Percentiles rank a stretch among this genome's conserved stretches.
Conservation (phyloP, 2,888 invertebrate genomes). For the Sarcophaga rosellei region DNA sequence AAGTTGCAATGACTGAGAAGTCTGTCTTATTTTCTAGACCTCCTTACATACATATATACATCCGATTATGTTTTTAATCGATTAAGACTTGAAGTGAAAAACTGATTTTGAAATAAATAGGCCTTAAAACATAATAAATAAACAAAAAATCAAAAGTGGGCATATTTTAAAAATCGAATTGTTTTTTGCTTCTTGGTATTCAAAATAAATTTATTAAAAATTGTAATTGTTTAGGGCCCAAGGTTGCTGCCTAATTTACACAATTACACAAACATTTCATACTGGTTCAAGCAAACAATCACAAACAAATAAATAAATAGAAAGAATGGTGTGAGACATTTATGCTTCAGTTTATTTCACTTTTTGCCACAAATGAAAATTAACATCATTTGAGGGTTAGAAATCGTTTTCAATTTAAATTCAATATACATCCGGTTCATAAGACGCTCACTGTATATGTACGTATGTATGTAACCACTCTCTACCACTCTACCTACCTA, state of each 20-base stretch:
- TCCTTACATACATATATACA: too few species aligned
- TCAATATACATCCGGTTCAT: constrained; percentile 77
- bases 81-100: too few species aligned
- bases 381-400: constrained; percentile 67
- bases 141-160: too few species aligned
- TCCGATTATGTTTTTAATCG: too few species aligned
- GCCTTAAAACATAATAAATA: too few species aligned
- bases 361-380: constrained; percentile 65
- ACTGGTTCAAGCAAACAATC: constrained; percentile 24
- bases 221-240: constrained; percentile 21
- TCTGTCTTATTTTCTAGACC: too few species aligned
- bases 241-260: constrained; percentile 27
- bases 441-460: constrained; percentile 41
- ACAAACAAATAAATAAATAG: not conserved
- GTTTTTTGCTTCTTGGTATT: too few species aligned
- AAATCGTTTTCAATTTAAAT: constrained; percentile 78
- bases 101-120: too few species aligned
- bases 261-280: constrained; percentile 35
- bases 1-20: too few species aligned
- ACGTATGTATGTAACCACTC: not conserved
- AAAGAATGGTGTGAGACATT: constrained; percentile 44
- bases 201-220: too few species aligned
- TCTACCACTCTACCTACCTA: not conserved
- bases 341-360: constrained; percentile 59
- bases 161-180: too few species aligned